Conservation (phyloP, 1,140 invertebrate genomes). For the Macrobrachium rosenbergii region DNA sequence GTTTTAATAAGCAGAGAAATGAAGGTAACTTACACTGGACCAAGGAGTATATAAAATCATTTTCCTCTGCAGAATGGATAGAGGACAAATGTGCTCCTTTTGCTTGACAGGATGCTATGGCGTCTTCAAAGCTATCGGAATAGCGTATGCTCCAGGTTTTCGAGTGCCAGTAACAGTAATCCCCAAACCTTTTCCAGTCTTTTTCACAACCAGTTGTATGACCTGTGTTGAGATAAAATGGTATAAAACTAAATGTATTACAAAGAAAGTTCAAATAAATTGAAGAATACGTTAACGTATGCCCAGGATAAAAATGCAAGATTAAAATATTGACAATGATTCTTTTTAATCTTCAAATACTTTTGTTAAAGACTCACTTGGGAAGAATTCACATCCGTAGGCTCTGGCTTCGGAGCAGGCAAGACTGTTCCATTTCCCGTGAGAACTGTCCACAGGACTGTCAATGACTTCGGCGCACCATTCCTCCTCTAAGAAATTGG, state of each 20-base stretch:
- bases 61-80: slow-evolving; percentile 36
- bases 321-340: too few relatives aligned
- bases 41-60: slow-evolving; percentile 14
- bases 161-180: slow-evolving; percentile 38
- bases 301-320: too few relatives aligned
- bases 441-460: background rate
- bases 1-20: too few relatives aligned
- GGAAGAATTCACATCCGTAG: slow-evolving; percentile 42
- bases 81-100: slow-evolving; percentile 23
- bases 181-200: slow-evolving; percentile 16
- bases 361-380: slow-evolving; percentile 21
- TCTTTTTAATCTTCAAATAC: too few relatives aligned
- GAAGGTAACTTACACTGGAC: background rate
- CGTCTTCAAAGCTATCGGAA: background rate
- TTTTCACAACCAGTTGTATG: slow-evolving; percentile 38
- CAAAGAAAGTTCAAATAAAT: background rate
- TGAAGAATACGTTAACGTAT: background rate
- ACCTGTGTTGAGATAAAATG: background rate
- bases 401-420: background rate
- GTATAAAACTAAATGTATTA: background rate
- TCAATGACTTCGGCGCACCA: slow-evolving; percentile 28
- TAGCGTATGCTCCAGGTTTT: too few relatives aligned
- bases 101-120: background rate
- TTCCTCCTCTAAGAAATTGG: slow-evolving; percentile 23
- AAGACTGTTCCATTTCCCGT: slow-evolving; percentile 44